Percentiles rank a stretch among this genome's conserved stretches.
Evolutionary conservation across 1,140 invertebrate genomes (phyloP).

Genomic region (Mizuhopecten yessoensis): DNA sequence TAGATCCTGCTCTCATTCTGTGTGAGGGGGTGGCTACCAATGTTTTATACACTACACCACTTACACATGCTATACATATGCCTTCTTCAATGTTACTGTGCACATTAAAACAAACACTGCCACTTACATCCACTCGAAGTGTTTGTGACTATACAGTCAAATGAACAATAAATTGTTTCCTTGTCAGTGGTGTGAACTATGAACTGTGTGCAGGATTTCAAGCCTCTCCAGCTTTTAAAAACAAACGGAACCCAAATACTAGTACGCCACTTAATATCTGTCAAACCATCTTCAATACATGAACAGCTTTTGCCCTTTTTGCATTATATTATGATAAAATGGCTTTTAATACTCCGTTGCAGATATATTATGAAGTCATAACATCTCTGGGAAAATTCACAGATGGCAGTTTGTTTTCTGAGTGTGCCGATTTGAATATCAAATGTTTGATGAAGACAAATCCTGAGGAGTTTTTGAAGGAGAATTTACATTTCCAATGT

Average conservation of each 20-base stretch:
- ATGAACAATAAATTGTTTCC: conserved; percentile 36
- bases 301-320: not conserved
- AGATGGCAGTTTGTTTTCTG: no score
- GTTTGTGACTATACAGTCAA: not conserved
- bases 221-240: not conserved
- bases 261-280: not conserved
- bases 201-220: no score
- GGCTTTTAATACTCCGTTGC: no score
- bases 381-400: no score
- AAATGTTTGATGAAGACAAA: not conserved
- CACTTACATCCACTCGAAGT: not conserved
- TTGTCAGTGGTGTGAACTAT: not conserved
- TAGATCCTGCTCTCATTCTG: conserved; percentile 16
- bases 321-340: not conserved
- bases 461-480: not conserved
- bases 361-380: no score
- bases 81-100: not conserved
- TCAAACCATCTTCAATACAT: not conserved
- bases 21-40: not conserved
- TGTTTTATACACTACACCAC: not conserved
- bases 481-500: not conserved
- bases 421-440: not conserved
- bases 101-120: not conserved
- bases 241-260: not conserved
- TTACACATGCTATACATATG: not conserved